phyloP scores from a whole-genome alignment of 2,888 invertebrate species.

The Miltochrista miniata region DNA sequence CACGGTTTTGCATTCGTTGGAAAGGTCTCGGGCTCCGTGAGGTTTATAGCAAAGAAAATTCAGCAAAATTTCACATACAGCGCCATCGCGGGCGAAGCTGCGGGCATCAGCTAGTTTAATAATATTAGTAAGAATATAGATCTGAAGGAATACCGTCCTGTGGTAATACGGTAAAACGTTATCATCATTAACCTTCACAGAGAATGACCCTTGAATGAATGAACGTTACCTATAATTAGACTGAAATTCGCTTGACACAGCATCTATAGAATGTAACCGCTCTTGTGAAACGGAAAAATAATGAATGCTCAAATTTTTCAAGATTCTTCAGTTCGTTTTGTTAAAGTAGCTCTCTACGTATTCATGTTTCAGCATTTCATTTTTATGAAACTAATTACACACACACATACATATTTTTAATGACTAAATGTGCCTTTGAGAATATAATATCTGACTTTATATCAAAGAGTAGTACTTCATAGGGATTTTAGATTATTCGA shows the following conservation, averaged over 20 bases:
- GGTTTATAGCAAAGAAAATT: too few species aligned
- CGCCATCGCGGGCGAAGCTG: too few species aligned
- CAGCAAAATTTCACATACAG: too few species aligned
- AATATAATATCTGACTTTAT: too few species aligned
- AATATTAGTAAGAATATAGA: too few species aligned
- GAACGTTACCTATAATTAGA: conserved; percentile 28
- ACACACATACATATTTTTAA: neutral
- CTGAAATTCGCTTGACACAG: conserved; percentile 44
- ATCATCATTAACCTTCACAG: neutral
- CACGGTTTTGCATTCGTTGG: too few species aligned
- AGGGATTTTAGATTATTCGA: too few species aligned
- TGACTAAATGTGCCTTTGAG: too few species aligned
- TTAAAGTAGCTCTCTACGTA: conserved; percentile 40
- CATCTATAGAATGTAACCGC: conserved; percentile 36
- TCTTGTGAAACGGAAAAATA: conserved; percentile 46
- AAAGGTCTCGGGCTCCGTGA: too few species aligned
- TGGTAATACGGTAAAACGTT: neutral
- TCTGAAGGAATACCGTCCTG: too few species aligned
- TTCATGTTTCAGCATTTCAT: conserved; percentile 23
- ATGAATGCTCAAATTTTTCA: conserved; percentile 49
- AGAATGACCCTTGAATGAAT: conserved; percentile 11
- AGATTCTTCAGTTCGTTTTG: conserved; percentile 44
- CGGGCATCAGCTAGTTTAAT: too few species aligned
- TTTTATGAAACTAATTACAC: conserved; percentile 15
- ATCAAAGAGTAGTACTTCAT: too few species aligned